Evolutionary conservation across 1,140 invertebrate genomes (phyloP).

Genomic region (Andricus grossulariae): DNA sequence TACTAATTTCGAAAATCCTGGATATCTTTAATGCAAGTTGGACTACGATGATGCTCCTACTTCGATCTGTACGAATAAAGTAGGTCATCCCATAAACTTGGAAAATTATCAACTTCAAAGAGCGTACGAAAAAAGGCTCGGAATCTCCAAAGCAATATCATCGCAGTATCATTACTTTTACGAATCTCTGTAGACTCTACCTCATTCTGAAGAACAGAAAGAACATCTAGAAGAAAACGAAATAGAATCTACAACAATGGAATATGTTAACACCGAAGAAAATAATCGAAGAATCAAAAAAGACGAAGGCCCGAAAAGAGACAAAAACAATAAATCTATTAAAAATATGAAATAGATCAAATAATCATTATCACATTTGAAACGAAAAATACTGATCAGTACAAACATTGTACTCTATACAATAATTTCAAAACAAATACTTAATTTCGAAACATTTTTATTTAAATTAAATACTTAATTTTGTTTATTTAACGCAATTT

Average conservation of each 20-base stretch:
- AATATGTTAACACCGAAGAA: neutral
- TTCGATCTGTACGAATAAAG: neutral
- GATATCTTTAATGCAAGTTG: neutral
- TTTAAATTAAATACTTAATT: too few species aligned
- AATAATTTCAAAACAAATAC: too few species aligned
- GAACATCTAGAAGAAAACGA: neutral
- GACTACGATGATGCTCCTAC: neutral
- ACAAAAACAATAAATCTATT: neutral
- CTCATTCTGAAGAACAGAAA: neutral
- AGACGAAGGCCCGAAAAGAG: neutral
- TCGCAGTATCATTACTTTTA: slow-evolving; percentile 26
- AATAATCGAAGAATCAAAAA: neutral
- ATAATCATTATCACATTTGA: too few species aligned
- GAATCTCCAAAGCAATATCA: neutral
- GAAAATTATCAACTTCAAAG: neutral
- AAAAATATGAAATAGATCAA: neutral
- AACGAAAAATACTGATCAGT: too few species aligned
- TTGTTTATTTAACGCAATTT: too few species aligned
- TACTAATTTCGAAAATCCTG: neutral
- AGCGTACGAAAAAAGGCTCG: neutral
- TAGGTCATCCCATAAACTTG: neutral
- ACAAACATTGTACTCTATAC: too few species aligned
- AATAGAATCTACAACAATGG: neutral
- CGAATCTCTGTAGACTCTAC: neutral
- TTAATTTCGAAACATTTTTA: too few species aligned